These are phyloP conservation scores for Agonopterix heracliana DNA, from an alignment of 2,888 invertebrate genomes.

Conservation along the genomic window DNA sequence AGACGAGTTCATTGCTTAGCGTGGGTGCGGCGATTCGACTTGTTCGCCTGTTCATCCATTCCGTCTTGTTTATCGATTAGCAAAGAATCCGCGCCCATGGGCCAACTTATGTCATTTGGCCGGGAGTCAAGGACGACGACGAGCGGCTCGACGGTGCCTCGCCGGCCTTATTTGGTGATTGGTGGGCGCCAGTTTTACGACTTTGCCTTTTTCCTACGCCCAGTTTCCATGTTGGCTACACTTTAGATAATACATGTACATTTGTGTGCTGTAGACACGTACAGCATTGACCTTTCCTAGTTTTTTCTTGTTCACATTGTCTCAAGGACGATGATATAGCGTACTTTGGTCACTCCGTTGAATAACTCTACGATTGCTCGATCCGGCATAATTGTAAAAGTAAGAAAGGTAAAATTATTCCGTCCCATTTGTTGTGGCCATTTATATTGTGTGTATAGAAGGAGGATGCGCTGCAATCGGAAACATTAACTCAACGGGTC, in stretches of 20 bases:
- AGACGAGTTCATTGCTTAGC: constrained; percentile 50
- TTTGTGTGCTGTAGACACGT: constrained; percentile 43
- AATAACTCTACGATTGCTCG: constrained; percentile 10
- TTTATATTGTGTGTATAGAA: no score
- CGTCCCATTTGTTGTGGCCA: no score
- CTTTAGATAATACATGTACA: constrained; percentile 51
- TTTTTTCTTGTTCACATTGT: constrained; percentile 35
- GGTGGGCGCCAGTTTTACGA: constrained; percentile 75
- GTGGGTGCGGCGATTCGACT: constrained; percentile 56
- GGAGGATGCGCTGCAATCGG: constrained; percentile 29
- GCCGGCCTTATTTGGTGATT: constrained; percentile 72
- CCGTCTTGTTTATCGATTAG: constrained; percentile 70
- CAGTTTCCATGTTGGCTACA: constrained; percentile 60
- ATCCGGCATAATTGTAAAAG: constrained; percentile 4
- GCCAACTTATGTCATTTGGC: constrained; percentile 75
- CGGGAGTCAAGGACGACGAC: constrained; percentile 70
- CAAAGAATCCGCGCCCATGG: constrained; percentile 71
- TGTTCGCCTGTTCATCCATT: constrained; percentile 56
- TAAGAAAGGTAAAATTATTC: no score
- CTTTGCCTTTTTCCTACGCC: constrained; percentile 69
- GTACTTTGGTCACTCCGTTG: constrained; percentile 26
- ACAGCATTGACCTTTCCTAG: constrained; percentile 46
- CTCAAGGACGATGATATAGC: constrained; percentile 35
- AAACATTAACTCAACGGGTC: constrained; percentile 48
- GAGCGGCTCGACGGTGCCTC: constrained; percentile 59